Base-by-base conservation (phyloP, 2,113 vertebrate genomes). In the Odontesthes bonariensis region DNA sequence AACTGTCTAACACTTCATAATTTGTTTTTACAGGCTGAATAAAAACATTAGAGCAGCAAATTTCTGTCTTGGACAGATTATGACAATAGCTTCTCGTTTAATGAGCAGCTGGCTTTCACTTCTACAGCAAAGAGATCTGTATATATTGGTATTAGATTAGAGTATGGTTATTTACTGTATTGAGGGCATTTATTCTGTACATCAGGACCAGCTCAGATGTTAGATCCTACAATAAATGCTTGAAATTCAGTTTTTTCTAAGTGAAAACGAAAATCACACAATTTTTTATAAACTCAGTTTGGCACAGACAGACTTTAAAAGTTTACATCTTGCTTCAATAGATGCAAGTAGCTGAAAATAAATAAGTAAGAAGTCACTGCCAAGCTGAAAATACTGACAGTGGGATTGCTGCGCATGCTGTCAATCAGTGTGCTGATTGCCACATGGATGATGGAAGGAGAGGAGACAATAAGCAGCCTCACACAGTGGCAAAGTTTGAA, bases 361-460 rank as follows among this genome's bases (percentile, higher is more conserved):
- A 75, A 75, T 73, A 19, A 84, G 14, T 67, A 47, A 75, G 51
- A 78, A 51, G 64, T 70, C 49, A 58, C 35, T 59, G 57, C 19
- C 27, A 38, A 57, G 31, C 19, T 73, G 16, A 44, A 77, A 64
- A 65, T 16, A 55, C 11, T 56, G 72, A 67, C 68, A 73, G 55
- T 20, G 31, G 58, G 40, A 66, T 38, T 72, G 42, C 9, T 56
- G 23, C 20, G 49, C 40, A 32, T 23, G 55, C 58, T 42, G 71
- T 77, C 76, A 81, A 14, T 80, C 57, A 75, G 40, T 38, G 33
- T 13, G 33, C 38, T 46, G 67, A 72, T 47, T 51, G 73, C 75
- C 60, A 77, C 35, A 44, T 19, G 58, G 54, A 67, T 33, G 23
- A 51, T 31, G 42, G 54, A 55, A 23, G 27, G 2, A 56, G 35